Percentiles rank a stretch among this genome's conserved stretches.
These are phyloP conservation scores for Patella vulgata DNA, from an alignment of 1,140 invertebrate species.

Conservation along the genomic window DNA sequence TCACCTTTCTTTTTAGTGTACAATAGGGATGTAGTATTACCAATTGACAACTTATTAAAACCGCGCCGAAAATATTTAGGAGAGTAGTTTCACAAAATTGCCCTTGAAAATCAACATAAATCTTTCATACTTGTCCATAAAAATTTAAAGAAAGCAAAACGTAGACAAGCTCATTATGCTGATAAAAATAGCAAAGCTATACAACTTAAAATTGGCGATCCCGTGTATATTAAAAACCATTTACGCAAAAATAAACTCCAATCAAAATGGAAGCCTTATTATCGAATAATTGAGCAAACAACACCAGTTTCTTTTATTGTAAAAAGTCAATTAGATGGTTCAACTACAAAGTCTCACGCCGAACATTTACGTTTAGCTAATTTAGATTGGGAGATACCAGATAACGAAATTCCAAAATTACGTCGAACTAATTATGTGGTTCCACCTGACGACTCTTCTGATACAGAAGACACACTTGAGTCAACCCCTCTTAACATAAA, in stretches of 20 bases:
- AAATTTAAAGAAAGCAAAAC: background rate
- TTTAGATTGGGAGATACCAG: conserved; percentile 6
- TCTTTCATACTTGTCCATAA: conserved; percentile 17
- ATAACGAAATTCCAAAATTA: background rate
- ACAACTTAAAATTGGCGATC: conserved; percentile 11
- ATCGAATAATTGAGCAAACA: conserved; percentile 7
- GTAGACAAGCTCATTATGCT: conserved; percentile 15
- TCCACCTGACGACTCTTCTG: background rate
- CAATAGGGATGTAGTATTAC: conserved; percentile 20
- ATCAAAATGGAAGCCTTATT: conserved; percentile 12
- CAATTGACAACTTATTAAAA: conserved; percentile 23
- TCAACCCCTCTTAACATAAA: too few species aligned
- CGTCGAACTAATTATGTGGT: conserved; percentile 2
- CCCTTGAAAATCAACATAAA: conserved; percentile 23
- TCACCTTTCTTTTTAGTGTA: conserved; percentile 23
- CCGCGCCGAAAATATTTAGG: conserved; percentile 18
- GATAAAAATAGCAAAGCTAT: background rate
- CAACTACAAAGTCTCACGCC: background rate
- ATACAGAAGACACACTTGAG: background rate
- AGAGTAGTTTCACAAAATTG: conserved; percentile 16
- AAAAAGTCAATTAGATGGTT: conserved; percentile 13
- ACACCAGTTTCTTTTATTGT: conserved; percentile 1
- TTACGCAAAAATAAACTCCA: conserved; percentile 6
- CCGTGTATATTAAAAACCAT: conserved; percentile 8
- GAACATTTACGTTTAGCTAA: conserved; percentile 8